Percentiles rank a stretch among this genome's conserved stretches.
These are phyloP conservation scores for Lucilia cuprina DNA, from an alignment of 1,140 invertebrate genomes.

Conservation along the genomic window DNA sequence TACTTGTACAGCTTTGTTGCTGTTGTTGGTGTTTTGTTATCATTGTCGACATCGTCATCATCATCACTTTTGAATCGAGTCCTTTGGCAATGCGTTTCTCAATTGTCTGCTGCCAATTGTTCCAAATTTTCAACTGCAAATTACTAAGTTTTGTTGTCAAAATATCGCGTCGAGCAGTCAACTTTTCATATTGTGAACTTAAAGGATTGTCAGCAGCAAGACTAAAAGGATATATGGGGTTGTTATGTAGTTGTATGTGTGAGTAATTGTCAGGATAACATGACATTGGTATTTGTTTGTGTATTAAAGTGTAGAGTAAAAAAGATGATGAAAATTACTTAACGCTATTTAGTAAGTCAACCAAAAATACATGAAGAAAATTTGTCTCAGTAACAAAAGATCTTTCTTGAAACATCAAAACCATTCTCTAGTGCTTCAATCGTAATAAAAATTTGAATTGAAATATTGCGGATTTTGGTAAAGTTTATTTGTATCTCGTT, in stretches of 20 bases:
- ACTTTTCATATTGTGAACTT: conserved; percentile 35
- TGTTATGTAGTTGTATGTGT: background rate
- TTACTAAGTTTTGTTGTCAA: conserved; percentile 56
- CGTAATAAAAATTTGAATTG: background rate
- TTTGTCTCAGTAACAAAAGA: background rate
- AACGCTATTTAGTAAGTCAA: background rate
- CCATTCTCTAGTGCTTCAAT: background rate
- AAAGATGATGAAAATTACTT: background rate
- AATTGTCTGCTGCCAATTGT: conserved; percentile 51
- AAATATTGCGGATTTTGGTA: background rate
- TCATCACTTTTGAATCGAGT: conserved; percentile 46
- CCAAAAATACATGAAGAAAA: background rate
- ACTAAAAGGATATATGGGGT: background rate
- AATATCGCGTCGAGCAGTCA: conserved; percentile 50
- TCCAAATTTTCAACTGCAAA: conserved; percentile 58
- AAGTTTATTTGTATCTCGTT: background rate
- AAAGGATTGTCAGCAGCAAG: conserved; percentile 8
- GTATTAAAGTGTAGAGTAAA: background rate
- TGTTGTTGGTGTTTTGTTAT: background rate
- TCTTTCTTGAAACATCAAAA: background rate
- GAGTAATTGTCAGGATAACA: background rate
- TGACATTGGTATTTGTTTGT: background rate
- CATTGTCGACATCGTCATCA: background rate
- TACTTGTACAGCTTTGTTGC: background rate
- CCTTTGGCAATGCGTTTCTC: conserved; percentile 49